Evolutionary conservation across 2,113 vertebrate genomes (phyloP).

Genomic region (Stomatorhinus ivindoensis): DNA sequence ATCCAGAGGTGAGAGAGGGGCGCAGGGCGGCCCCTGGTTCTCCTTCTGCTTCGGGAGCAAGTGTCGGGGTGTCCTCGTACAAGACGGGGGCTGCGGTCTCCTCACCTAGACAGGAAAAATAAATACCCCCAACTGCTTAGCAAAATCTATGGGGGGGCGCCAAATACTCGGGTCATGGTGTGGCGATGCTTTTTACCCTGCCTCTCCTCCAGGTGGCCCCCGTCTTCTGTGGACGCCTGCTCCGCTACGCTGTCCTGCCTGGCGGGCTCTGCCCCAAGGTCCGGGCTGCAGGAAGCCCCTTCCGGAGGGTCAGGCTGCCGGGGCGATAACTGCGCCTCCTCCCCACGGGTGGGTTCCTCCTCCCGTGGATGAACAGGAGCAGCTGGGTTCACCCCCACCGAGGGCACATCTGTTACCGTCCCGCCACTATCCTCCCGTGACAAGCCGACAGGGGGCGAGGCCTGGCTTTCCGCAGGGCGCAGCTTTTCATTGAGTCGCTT

Average conservation of each 20-base stretch:
- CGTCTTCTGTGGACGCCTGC: slow-evolving; percentile 63
- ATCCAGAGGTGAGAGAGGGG: slow-evolving; percentile 81
- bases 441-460: slow-evolving; percentile 28
- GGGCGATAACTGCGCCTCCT: slow-evolving; percentile 43
- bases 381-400: slow-evolving; percentile 14
- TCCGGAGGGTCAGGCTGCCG: slow-evolving; percentile 49
- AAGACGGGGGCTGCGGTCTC: slow-evolving; percentile 52
- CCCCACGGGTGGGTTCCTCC: slow-evolving; percentile 36
- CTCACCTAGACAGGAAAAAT: slow-evolving; percentile 44
- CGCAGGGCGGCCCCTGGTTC: slow-evolving; percentile 78
- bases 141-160: not conserved
- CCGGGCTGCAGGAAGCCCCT: slow-evolving; percentile 44
- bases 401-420: slow-evolving; percentile 3
- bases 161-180: not conserved
- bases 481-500: slow-evolving; percentile 93
- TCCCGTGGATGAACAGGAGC: slow-evolving; percentile 18
- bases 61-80: slow-evolving; percentile 49
- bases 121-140: not conserved
- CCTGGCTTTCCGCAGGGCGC: slow-evolving; percentile 45
- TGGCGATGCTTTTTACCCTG: slow-evolving; percentile 40
- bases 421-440: slow-evolving; percentile 49
- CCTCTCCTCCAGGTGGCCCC: slow-evolving; percentile 53
- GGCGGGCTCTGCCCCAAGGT: slow-evolving; percentile 42
- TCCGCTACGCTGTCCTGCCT: slow-evolving; percentile 60
- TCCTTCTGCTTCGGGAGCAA: slow-evolving; percentile 67